Conservation (phyloP, 2,113 vertebrate genomes). For the Hyperopisus bebe region DNA sequence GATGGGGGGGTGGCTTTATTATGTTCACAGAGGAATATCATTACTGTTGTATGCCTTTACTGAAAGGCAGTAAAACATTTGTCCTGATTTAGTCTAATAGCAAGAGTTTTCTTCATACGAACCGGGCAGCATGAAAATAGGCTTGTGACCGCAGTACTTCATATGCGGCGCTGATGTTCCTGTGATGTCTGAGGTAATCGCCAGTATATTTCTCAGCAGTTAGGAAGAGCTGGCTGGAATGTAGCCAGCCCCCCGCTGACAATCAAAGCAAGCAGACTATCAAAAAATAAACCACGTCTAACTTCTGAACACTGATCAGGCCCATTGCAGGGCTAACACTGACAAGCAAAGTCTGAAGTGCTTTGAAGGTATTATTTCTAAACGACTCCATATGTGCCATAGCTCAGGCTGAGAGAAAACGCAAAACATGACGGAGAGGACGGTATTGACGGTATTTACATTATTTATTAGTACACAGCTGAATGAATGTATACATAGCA, state of each 20-base stretch:
- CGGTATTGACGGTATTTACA: slow-evolving; percentile 56
- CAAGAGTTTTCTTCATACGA: not conserved
- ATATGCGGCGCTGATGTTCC: not conserved
- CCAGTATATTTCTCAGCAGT: not conserved
- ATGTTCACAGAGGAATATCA: not conserved
- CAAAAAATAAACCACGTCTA: not conserved
- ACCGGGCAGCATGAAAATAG: not conserved
- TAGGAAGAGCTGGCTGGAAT: not conserved
- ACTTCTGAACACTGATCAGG: not conserved
- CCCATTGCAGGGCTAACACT: not conserved
- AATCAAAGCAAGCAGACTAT: not conserved
- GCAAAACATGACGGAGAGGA: slow-evolving; percentile 51
- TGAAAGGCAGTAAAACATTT: not conserved
- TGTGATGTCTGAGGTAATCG: not conserved
- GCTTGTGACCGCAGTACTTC: not conserved
- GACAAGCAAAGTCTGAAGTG: not conserved
- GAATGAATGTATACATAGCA: slow-evolving; percentile 72
- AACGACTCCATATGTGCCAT: slow-evolving; percentile 70
- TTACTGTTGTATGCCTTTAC: not conserved
- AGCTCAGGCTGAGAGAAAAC: slow-evolving; percentile 57
- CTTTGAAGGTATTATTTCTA: slow-evolving; percentile 32
- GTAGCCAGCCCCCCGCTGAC: not conserved
- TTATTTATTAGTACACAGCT: slow-evolving; percentile 58
- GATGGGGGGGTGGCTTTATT: not conserved
- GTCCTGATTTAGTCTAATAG: not conserved